These are phyloP conservation scores for Thumatha senex DNA, from an alignment of 2,888 invertebrate species.

Conservation along the genomic window DNA sequence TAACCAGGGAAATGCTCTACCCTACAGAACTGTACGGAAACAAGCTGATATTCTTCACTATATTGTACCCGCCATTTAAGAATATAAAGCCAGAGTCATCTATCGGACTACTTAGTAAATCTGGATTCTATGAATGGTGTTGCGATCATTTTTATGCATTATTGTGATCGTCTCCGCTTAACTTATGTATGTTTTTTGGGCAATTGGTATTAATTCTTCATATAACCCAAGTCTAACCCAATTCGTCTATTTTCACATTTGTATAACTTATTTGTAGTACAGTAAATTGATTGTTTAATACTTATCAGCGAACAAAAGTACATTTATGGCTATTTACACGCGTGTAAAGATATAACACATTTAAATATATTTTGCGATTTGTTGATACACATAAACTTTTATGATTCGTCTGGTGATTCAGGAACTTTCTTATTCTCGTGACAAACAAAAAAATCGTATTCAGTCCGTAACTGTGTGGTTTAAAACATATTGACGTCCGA, in stretches of 20 bases:
- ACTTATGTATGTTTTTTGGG: too few species aligned
- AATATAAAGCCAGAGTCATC: too few species aligned
- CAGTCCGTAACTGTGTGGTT: conserved; percentile 2
- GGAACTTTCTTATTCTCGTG: conserved; percentile 24
- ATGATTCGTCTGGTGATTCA: conserved; percentile 11
- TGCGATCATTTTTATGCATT: too few species aligned
- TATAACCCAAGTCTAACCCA: too few species aligned
- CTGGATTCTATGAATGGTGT: too few species aligned
- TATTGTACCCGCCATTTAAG: too few species aligned
- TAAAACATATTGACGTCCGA: not conserved
- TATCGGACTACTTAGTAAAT: too few species aligned
- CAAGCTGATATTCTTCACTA: too few species aligned
- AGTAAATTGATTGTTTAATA: conserved; percentile 18
- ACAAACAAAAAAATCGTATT: conserved; percentile 9
- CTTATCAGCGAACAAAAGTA: conserved; percentile 31
- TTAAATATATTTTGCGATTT: conserved; percentile 17
- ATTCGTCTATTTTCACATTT: conserved; percentile 22
- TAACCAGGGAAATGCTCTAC: too few species aligned
- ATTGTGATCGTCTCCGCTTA: too few species aligned
- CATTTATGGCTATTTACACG: conserved; percentile 37
- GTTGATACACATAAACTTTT: conserved; percentile 12
- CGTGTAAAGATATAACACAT: conserved; percentile 22
- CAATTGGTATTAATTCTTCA: too few species aligned
- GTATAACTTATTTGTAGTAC: conserved; percentile 10
- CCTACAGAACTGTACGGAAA: too few species aligned